A percentile compares a stretch with the other conserved stretches of the same genome.
Conservation (phyloP, 2,797 vertebrate species). For the Aeoliscus strigatus region DNA sequence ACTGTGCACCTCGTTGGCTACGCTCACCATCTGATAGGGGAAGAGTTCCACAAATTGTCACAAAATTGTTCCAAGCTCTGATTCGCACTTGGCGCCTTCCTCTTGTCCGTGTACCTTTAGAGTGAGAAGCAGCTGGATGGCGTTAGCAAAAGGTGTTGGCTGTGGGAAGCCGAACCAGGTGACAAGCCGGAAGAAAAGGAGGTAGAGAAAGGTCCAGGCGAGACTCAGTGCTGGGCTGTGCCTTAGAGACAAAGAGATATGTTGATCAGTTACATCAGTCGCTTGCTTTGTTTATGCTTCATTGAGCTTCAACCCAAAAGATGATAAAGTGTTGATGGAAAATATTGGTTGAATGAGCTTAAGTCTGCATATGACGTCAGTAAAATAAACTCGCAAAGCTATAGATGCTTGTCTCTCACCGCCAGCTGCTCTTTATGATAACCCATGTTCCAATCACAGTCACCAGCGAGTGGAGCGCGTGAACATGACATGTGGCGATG, state of each 20-base stretch:
- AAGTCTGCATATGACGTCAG: no score
- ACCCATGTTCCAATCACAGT: constrained; percentile 86
- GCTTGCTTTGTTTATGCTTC: no score
- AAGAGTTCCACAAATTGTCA: neutral
- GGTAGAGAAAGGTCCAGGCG: constrained; percentile 88
- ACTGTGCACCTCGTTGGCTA: constrained; percentile 84
- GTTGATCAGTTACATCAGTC: no score
- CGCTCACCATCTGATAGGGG: constrained; percentile 82
- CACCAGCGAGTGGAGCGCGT: constrained; percentile 83
- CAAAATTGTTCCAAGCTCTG: no score
- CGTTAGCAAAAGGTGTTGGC: constrained; percentile 86
- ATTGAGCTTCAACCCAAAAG: no score
- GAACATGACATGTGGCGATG: constrained; percentile 80
- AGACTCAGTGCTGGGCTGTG: constrained; percentile 79
- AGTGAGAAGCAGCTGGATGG: constrained; percentile 85
- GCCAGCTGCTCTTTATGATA: constrained; percentile 81
- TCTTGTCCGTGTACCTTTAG: constrained; percentile 91
- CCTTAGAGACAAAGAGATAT: constrained; percentile 53
- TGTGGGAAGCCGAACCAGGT: constrained; percentile 74
- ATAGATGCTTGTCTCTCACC: constrained; percentile 66
- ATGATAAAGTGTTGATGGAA: no score
- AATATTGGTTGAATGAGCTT: neutral
- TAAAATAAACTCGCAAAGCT: no score
- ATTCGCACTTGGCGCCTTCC: no score
- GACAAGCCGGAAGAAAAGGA: constrained; percentile 84